Evolutionary conservation across 2,888 invertebrate species (phyloP), one percentile per base, ranked within the genome.

Genomic region (Xestia c-nigrum): DNA sequence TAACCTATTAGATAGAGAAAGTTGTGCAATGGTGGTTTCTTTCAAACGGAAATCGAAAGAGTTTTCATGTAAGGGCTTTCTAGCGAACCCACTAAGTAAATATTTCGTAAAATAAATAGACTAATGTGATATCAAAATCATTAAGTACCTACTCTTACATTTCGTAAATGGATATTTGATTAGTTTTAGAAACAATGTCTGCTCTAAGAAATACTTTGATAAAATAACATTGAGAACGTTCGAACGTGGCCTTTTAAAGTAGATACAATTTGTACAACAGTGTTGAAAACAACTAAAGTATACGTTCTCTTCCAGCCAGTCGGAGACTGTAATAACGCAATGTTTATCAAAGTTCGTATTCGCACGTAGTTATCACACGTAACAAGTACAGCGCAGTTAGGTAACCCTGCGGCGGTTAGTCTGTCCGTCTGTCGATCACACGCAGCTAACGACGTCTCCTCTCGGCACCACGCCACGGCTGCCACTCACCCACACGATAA

Each of bases 361-460:
- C 81, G 85, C 79, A 86, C 83, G 74, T 82, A 81, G 85, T 77
- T 86, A 79, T 85, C 78, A 72, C 65, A 77, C 69, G 65, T 85
- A 87, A 84, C 78, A 80, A 75, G 73, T 80, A 87, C 74, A 70
- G 71, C 68, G 75, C 70, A 63, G 86, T 81, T 81, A 76, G 70
- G 84, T 84, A 85, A 77, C 79, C 83, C 85, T 72, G 79, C 79
- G 80, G 90, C 85, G 83, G 93, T 93, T 93, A 93, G 89, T 85
- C 91, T 92, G 94, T 94, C 92, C 92, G 89, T 85, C 91, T 93
- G 94, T 94, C 92, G 80, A 90, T 91, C 92, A 91, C 88, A 81
- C 86, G 87, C 89, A 79, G 88, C 85, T 90, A 91, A 89, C 90
- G 94, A 94, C 94, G 92, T 92, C 92, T 89, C 88, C 93, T 92